A percentile compares a stretch with the other conserved stretches of the same genome.
Evolutionary conservation across 2,797 vertebrate species (phyloP).

Genomic region (Artibeus lituratus): DNA sequence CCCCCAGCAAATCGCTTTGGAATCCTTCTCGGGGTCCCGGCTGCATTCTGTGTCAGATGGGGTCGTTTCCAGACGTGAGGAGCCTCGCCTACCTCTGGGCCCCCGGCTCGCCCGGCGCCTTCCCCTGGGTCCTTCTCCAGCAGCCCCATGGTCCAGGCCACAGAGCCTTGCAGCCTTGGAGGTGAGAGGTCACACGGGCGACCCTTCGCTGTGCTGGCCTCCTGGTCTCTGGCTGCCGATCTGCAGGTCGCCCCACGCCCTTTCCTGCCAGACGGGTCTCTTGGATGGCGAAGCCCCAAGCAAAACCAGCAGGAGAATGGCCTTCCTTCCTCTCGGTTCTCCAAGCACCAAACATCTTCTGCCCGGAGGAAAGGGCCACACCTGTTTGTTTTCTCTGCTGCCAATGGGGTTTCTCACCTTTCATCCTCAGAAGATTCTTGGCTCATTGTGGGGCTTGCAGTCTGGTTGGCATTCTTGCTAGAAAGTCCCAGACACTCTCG

Average conservation of each 20-base stretch:
- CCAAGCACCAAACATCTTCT: background rate
- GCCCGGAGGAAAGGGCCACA: background rate
- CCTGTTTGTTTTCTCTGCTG: background rate
- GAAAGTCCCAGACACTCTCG: background rate
- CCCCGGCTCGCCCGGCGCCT: accelerated
- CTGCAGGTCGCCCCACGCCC: background rate
- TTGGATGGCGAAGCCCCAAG: background rate
- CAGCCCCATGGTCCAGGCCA: background rate
- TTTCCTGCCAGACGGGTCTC: background rate
- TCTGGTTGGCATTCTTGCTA: background rate
- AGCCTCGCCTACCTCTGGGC: accelerated
- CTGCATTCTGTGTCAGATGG: too few species aligned
- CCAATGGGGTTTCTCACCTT: background rate
- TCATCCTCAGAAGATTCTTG: accelerated
- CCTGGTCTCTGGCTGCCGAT: too few species aligned
- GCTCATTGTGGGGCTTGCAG: background rate
- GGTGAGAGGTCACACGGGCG: accelerated
- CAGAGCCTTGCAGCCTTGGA: background rate
- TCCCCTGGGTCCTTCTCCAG: background rate
- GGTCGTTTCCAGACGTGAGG: background rate
- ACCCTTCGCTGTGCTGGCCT: background rate
- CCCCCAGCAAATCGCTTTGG: background rate
- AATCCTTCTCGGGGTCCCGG: background rate
- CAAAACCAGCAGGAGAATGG: background rate
- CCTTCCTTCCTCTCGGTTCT: background rate